Percentiles rank a stretch among this genome's conserved stretches.
These are phyloP conservation scores for Lycaena phlaeas DNA, from an alignment of 2,888 invertebrate species.

Conservation along the genomic window DNA sequence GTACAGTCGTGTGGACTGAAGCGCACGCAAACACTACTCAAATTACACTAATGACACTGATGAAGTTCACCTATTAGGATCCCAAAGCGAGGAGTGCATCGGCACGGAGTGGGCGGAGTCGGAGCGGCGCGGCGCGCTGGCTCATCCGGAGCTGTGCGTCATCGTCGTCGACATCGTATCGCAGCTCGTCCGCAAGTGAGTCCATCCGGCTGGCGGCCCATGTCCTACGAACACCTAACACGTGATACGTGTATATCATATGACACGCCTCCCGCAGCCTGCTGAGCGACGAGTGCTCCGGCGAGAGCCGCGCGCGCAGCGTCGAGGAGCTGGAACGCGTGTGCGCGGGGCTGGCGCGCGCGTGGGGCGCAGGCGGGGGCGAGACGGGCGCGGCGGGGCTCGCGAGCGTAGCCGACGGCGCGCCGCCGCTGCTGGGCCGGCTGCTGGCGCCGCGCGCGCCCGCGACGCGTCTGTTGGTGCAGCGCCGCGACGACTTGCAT, in stretches of 20 bases:
- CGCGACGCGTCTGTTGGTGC: conserved; percentile 36
- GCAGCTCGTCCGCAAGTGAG: conserved; percentile 70
- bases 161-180: conserved; percentile 74
- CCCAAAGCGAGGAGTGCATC: conserved; percentile 19
- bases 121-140: conserved; percentile 48
- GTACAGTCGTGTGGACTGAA: too few species aligned
- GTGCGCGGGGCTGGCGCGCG: conserved; percentile 41
- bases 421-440: conserved; percentile 22
- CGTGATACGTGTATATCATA: neutral
- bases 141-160: conserved; percentile 74
- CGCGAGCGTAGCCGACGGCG: conserved; percentile 24
- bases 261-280: conserved; percentile 5
- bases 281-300: conserved; percentile 5
- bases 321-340: conserved; percentile 31
- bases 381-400: conserved; percentile 31
- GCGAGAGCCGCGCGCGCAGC: conserved; percentile 6
- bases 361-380: conserved; percentile 36
- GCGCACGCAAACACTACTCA: too few species aligned
- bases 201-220: conserved; percentile 9
- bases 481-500: conserved; percentile 9
- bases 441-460: conserved; percentile 26
- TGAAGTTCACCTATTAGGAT: too few species aligned
- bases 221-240: neutral
- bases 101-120: conserved; percentile 36
- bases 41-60: too few species aligned